phyloP scores from a whole-genome alignment of 1,140 invertebrate genomes.

The Carposina sasakii region DNA sequence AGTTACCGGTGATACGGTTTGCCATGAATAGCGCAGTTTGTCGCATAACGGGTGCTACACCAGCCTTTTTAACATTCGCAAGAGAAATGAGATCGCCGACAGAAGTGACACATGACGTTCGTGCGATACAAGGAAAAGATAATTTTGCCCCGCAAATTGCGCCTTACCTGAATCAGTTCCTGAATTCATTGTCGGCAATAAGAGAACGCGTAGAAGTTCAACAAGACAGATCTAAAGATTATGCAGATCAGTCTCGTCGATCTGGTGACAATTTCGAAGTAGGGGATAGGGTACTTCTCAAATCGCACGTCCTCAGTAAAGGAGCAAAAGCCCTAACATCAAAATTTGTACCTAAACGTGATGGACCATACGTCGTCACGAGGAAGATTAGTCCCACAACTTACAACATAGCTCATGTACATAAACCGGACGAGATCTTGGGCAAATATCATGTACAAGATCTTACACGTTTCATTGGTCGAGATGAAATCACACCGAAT shows the following conservation, averaged over 20 bases:
- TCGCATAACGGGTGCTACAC: too few relatives aligned
- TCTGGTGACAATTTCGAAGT: neutral
- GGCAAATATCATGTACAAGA: neutral
- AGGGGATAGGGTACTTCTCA: neutral
- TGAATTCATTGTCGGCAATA: neutral
- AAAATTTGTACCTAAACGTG: slow-evolving; percentile 15
- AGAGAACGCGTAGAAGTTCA: neutral
- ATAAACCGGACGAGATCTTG: neutral
- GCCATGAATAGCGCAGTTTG: too few relatives aligned
- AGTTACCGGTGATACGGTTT: too few relatives aligned
- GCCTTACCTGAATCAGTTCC: neutral
- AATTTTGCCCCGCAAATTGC: slow-evolving; percentile 32
- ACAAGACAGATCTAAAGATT: neutral
- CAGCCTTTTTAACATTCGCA: slow-evolving; percentile 49
- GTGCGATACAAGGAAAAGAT: slow-evolving; percentile 25
- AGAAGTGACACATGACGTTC: slow-evolving; percentile 30
- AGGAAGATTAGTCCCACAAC: slow-evolving; percentile 21
- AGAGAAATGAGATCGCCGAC: too few relatives aligned
- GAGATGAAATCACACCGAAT: neutral
- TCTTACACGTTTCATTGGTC: neutral
- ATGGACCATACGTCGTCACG: slow-evolving; percentile 38
- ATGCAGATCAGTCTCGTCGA: neutral
- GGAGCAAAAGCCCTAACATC: neutral
- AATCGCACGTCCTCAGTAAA: neutral
- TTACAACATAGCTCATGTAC: slow-evolving; percentile 21